A percentile compares a stretch with the other conserved stretches of the same genome.
phyloP scores from a whole-genome alignment of 2,797 vertebrate genomes.

The Mormyrops attenuatus region DNA sequence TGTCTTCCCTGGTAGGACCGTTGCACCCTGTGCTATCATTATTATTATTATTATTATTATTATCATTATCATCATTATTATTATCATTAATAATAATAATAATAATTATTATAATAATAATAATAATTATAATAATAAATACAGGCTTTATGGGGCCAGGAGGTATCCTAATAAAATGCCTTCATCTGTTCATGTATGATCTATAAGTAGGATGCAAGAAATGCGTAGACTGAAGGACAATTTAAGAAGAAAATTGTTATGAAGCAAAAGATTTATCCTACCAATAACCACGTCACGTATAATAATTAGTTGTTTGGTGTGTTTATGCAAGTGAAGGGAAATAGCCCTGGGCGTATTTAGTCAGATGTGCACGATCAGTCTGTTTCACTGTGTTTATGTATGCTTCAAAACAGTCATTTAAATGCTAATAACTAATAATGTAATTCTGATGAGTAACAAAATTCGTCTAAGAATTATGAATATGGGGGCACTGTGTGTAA shows the following conservation, averaged over 20 bases:
- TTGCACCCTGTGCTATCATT: too few relatives aligned
- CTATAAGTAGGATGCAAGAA: background rate
- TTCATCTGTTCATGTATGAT: background rate
- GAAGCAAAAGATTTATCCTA: background rate
- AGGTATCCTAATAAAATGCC: background rate
- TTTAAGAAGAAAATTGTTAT: background rate
- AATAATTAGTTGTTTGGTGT: background rate
- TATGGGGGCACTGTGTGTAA: background rate
- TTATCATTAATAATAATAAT: background rate
- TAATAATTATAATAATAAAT: background rate
- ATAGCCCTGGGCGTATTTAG: background rate
- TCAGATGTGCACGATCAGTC: background rate
- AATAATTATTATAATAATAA: background rate
- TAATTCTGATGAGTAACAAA: background rate
- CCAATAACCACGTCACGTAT: background rate
- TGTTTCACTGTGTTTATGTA: background rate
- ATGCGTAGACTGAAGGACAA: background rate
- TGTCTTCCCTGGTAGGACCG: too few relatives aligned
- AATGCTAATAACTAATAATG: conserved; percentile 2
- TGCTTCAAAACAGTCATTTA: background rate
- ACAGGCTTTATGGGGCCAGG: background rate
- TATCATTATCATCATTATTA: too few relatives aligned
- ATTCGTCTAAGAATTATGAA: background rate
- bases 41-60: too few relatives aligned
- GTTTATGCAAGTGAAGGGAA: background rate